These are phyloP conservation scores for Allacma fusca DNA, from an alignment of 2,888 invertebrate species.

Conservation along the genomic window DNA sequence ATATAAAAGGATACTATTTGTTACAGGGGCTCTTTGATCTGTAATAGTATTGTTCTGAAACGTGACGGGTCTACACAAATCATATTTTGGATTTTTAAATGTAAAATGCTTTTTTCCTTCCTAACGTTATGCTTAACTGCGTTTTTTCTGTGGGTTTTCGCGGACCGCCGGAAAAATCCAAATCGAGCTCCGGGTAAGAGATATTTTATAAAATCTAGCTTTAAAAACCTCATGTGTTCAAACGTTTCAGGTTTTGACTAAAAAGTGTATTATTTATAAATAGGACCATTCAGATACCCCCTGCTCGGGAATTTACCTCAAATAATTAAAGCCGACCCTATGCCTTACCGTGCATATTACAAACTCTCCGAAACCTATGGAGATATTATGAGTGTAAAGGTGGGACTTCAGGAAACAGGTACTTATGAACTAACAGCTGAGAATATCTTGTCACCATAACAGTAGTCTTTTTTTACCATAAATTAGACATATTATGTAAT, in stretches of 20 bases:
- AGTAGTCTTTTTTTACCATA: too few species aligned
- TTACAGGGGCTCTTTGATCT: too few species aligned
- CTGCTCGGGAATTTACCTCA: conserved; percentile 55
- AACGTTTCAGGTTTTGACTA: too few species aligned
- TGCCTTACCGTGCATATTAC: conserved; percentile 52
- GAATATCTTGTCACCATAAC: too few species aligned
- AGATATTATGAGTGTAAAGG: conserved; percentile 56
- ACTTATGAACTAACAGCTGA: too few species aligned
- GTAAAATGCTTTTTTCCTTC: neutral
- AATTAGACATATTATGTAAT: neutral
- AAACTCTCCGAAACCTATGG: conserved; percentile 53
- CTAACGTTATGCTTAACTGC: neutral
- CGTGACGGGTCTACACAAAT: too few species aligned
- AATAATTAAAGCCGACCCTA: conserved; percentile 51
- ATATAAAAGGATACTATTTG: too few species aligned
- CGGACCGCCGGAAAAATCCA: neutral
- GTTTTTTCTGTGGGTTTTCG: neutral
- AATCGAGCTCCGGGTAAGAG: neutral
- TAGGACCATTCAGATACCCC: conserved; percentile 52
- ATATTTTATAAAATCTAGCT: too few species aligned
- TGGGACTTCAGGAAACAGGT: conserved; percentile 56
- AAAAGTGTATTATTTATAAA: neutral
- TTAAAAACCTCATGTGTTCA: too few species aligned
- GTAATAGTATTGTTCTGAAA: too few species aligned
- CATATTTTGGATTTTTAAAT: too few species aligned